Conservation (phyloP, 2,113 vertebrate genomes). For the Meriones unguiculatus region DNA sequence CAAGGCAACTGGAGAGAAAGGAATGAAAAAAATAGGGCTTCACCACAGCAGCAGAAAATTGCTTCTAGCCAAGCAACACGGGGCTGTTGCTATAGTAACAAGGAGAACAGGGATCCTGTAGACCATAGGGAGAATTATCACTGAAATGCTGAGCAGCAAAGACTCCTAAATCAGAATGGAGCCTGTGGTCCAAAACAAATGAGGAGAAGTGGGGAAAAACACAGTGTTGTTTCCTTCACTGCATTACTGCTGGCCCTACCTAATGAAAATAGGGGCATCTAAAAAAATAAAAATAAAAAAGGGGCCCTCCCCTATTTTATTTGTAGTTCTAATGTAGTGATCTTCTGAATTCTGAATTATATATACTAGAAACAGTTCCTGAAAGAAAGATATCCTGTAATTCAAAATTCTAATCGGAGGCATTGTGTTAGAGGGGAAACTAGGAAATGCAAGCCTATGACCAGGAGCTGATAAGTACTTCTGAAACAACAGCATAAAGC, state of each 20-base stretch:
- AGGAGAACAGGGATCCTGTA: slow-evolving; percentile 80
- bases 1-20: slow-evolving; percentile 78
- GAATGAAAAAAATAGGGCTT: slow-evolving; percentile 81
- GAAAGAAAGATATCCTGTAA: slow-evolving; percentile 61
- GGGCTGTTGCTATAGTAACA: slow-evolving; percentile 87
- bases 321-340: slow-evolving; percentile 42
- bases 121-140: slow-evolving; percentile 77
- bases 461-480: slow-evolving; percentile 64
- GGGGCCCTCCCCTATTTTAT: background rate
- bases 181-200: slow-evolving; percentile 70
- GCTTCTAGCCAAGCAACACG: slow-evolving; percentile 87
- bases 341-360: slow-evolving; percentile 18
- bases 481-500: slow-evolving; percentile 33
- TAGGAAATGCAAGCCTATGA: slow-evolving; percentile 62
- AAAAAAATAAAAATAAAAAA: background rate
- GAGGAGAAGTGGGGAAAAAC: slow-evolving; percentile 62
- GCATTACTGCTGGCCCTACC: background rate
- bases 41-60: slow-evolving; percentile 84
- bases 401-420: slow-evolving; percentile 64
- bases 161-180: slow-evolving; percentile 77
- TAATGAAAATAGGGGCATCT: slow-evolving; percentile 23
- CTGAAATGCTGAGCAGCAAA: slow-evolving; percentile 79
- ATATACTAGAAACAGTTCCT: slow-evolving; percentile 35
- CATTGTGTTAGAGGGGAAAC: slow-evolving; percentile 58
- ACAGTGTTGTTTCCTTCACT: background rate